These are phyloP conservation scores for Drosophila gunungcola DNA, from an alignment of 1,140 invertebrate species.

Conservation along the genomic window DNA sequence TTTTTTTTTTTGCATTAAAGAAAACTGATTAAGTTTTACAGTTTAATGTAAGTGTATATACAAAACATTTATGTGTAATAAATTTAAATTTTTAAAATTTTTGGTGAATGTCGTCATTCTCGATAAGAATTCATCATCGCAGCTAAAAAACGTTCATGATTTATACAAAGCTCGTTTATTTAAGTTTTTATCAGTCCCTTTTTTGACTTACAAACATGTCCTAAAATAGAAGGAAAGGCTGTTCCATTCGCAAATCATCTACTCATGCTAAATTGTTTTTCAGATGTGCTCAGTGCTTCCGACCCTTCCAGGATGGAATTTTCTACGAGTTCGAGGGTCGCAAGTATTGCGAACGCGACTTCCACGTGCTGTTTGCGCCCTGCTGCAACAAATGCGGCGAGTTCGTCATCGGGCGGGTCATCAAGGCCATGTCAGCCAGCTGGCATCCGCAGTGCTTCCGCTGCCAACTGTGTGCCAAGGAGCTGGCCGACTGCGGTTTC, in stretches of 20 bases:
- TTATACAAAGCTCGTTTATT: neutral
- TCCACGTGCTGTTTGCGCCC: conserved; percentile 98
- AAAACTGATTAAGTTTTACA: too few species aligned
- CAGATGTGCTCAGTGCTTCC: conserved; percentile 99
- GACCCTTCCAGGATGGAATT: conserved; percentile 98
- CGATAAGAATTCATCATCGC: neutral
- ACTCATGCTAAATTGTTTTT: conserved; percentile 34
- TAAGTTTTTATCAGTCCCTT: neutral
- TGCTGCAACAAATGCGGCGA: conserved; percentile 99
- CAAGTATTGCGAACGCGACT: conserved; percentile 99
- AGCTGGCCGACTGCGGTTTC: conserved; percentile 98
- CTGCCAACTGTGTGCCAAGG: conserved; percentile 96
- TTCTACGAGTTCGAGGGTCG: conserved; percentile 99
- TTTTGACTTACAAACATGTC: too few species aligned
- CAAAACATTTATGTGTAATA: too few species aligned
- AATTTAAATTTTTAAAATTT: neutral
- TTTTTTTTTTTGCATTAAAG: too few species aligned
- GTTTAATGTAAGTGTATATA: too few species aligned
- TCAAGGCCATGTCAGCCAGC: conserved; percentile 99
- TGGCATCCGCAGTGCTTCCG: conserved; percentile 99
- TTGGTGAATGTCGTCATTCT: neutral
- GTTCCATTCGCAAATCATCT: neutral
- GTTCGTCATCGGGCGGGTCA: conserved; percentile 98
- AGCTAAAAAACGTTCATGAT: neutral
- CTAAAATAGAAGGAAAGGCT: too few species aligned